phyloP scores from a whole-genome alignment of 2,888 invertebrate species.

The Invenusta paracnida region DNA sequence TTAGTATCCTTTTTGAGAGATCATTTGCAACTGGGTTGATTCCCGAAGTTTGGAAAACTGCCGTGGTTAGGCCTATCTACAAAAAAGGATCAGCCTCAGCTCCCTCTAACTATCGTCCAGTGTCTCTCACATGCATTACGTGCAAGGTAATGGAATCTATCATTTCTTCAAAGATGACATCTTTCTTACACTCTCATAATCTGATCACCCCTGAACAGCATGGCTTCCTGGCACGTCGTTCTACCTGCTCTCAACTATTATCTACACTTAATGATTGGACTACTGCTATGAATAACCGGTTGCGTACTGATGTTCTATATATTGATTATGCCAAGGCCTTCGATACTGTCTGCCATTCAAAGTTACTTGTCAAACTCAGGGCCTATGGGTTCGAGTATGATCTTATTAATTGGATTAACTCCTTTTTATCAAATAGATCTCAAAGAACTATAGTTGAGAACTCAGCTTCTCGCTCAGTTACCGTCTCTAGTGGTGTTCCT shows the following conservation, averaged over 20 bases:
- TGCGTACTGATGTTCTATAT: slow-evolving; percentile 26
- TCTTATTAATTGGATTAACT: slow-evolving; percentile 23
- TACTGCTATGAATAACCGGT: slow-evolving; percentile 29
- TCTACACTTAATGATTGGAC: slow-evolving; percentile 27
- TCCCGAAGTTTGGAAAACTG: slow-evolving; percentile 29
- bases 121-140: slow-evolving; percentile 29
- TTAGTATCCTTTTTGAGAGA: slow-evolving; percentile 18
- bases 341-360: slow-evolving; percentile 27
- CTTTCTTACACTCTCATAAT: slow-evolving; percentile 21
- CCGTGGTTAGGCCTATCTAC: slow-evolving; percentile 17
- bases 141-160: slow-evolving; percentile 26
- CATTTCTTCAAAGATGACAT: slow-evolving; percentile 9
- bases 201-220: slow-evolving; percentile 29
- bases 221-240: slow-evolving; percentile 25
- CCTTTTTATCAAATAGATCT: slow-evolving; percentile 26
- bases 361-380: slow-evolving; percentile 25
- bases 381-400: slow-evolving; percentile 23
- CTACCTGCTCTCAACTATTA: slow-evolving; percentile 29
- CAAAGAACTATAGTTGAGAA: slow-evolving; percentile 27
- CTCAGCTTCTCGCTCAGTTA: slow-evolving; percentile 12
- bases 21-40: slow-evolving; percentile 21
- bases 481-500: slow-evolving; percentile 23
- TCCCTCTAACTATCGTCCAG: slow-evolving; percentile 25
- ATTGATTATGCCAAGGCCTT: slow-evolving; percentile 8
- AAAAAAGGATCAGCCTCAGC: slow-evolving; percentile 22